Percentiles rank a stretch among this genome's conserved stretches.
These are phyloP conservation scores for Dolichoris vasculosae DNA, from an alignment of 1,140 invertebrate genomes.

Conservation along the genomic window DNA sequence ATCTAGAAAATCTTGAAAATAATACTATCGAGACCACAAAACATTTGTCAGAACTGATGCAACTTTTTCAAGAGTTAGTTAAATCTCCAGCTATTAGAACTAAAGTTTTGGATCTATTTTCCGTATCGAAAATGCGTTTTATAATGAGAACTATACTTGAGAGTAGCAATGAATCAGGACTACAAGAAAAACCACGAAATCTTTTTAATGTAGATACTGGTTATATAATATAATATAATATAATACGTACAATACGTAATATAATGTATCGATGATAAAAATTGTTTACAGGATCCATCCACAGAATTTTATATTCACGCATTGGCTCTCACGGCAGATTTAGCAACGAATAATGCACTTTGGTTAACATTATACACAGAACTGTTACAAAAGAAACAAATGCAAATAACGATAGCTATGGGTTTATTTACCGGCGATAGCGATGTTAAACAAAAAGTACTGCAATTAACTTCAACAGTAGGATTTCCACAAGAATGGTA, in stretches of 20 bases:
- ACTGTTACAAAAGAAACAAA: constrained; percentile 71
- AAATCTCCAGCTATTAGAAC: constrained; percentile 63
- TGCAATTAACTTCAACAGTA: constrained; percentile 70
- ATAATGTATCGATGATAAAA: constrained; percentile 12
- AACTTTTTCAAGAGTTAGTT: constrained; percentile 73
- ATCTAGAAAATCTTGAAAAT: constrained; percentile 54
- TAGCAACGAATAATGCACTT: constrained; percentile 68
- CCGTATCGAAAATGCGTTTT: constrained; percentile 62
- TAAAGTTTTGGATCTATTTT: constrained; percentile 68
- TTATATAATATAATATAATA: background rate
- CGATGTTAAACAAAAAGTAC: constrained; percentile 72
- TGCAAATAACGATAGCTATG: constrained; percentile 75
- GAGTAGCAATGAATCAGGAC: constrained; percentile 53
- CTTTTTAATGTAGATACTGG: constrained; percentile 61
- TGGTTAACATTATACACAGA: constrained; percentile 73
- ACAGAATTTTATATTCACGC: constrained; percentile 73
- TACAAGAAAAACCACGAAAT: constrained; percentile 59
- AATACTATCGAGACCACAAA: constrained; percentile 53
- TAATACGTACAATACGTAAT: background rate
- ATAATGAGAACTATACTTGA: constrained; percentile 63
- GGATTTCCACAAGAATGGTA: constrained; percentile 72
- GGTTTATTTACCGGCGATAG: constrained; percentile 72
- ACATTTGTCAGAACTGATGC: constrained; percentile 70
- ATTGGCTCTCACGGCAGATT: constrained; percentile 70
- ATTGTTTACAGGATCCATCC: constrained; percentile 63